A percentile compares a stretch with the other conserved stretches of the same genome.
Conservation (phyloP, 2,113 vertebrate genomes). For the Heloderma charlesbogerti region DNA sequence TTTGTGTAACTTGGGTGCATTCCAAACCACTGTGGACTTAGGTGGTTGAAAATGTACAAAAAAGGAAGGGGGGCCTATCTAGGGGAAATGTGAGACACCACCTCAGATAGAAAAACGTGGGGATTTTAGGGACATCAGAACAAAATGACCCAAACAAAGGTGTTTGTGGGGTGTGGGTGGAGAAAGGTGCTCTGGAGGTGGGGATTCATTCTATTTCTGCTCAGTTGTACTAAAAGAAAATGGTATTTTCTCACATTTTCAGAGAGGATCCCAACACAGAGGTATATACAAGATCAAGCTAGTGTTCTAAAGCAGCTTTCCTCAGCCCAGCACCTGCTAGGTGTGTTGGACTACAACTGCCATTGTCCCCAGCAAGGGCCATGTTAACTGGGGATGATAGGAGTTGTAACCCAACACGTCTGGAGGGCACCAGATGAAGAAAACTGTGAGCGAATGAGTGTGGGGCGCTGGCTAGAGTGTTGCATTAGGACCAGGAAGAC, state of each 20-base stretch:
- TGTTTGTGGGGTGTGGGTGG: background rate
- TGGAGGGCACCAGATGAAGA: too few species aligned
- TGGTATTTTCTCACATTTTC: background rate
- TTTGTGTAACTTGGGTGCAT: conserved; percentile 7
- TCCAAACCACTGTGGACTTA: background rate
- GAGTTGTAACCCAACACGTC: background rate
- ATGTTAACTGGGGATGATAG: background rate
- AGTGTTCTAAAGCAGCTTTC: background rate
- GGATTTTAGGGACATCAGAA: background rate
- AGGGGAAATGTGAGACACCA: background rate
- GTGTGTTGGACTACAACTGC: background rate
- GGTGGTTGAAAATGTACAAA: background rate
- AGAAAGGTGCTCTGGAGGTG: background rate
- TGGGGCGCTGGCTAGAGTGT: background rate
- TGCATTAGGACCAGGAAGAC: background rate
- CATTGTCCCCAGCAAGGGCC: background rate
- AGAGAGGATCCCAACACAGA: background rate
- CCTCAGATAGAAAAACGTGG: background rate
- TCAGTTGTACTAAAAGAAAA: background rate
- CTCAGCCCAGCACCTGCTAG: background rate
- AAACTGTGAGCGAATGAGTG: background rate
- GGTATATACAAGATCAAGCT: too few species aligned
- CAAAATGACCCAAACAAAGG: background rate
- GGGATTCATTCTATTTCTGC: background rate
- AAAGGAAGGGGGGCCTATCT: background rate